Conservation (phyloP, 2,797 vertebrate genomes). For the Labeo calbasu region DNA sequence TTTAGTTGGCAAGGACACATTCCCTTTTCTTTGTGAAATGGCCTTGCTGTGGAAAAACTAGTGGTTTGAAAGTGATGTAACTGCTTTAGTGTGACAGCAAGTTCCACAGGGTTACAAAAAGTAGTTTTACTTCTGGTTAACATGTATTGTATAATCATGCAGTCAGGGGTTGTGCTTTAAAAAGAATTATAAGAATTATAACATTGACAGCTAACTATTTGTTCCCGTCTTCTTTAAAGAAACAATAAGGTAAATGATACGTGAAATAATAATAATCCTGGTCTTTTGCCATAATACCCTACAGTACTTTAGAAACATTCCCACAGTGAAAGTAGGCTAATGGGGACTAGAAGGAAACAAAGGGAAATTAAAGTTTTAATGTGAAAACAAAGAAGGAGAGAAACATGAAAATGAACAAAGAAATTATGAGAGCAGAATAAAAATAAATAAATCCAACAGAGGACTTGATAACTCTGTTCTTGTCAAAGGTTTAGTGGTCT, state of each 20-base stretch:
- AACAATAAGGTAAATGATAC: not conserved
- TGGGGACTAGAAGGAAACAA: not conserved
- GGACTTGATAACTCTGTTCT: not conserved
- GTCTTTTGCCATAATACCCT: not conserved
- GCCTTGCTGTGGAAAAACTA: slow-evolving; percentile 16
- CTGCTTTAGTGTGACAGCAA: not conserved
- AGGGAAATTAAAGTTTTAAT: not conserved
- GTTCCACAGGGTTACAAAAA: not conserved
- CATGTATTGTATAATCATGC: not conserved
- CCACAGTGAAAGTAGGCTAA: not conserved
- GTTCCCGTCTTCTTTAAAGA: not conserved
- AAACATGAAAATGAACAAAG: not conserved
- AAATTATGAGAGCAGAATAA: not conserved
- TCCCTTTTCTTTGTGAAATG: slow-evolving; percentile 6
- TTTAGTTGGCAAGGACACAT: slow-evolving; percentile 38
- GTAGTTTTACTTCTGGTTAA: not conserved
- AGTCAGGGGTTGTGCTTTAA: not conserved
- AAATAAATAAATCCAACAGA: not conserved
- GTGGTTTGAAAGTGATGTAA: slow-evolving; percentile 10
- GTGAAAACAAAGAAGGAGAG: not conserved
- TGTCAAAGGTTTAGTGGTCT: not conserved
- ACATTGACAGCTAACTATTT: not conserved
- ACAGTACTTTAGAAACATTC: not conserved
- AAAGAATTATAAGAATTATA: not conserved
- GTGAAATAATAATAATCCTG: not conserved